Conservation (phyloP, 53 echinoderm and acorn worm species). For the Holothuria leucospilota region DNA sequence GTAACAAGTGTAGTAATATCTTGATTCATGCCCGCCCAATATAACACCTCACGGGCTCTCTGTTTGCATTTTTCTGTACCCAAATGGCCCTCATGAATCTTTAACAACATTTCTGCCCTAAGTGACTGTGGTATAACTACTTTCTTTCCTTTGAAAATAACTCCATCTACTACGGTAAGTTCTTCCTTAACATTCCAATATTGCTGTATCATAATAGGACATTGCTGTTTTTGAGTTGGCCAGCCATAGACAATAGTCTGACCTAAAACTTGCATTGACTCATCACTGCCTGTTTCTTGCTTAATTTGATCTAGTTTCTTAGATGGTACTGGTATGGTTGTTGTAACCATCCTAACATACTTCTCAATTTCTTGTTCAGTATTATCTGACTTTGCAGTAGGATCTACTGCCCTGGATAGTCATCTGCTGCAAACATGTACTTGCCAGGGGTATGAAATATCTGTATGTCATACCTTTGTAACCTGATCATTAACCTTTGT, state of each 20-base stretch:
- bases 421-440: conserved; percentile 39
- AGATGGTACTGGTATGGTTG: not conserved
- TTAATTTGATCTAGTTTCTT: not conserved
- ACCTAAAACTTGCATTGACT: not conserved
- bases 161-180: conserved; percentile 5
- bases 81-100: too few relatives aligned
- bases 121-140: conserved; percentile 54
- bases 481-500: conserved; percentile 47
- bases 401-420: conserved; percentile 9
- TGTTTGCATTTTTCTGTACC: too few relatives aligned
- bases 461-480: conserved; percentile 53
- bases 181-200: conserved; percentile 27
- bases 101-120: too few relatives aligned
- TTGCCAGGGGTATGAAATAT: conserved; percentile 42
- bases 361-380: too few relatives aligned
- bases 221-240: not conserved
- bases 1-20: conserved; percentile 27
- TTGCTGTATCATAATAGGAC: not conserved
- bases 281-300: not conserved
- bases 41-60: too few relatives aligned
- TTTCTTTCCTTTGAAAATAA: conserved; percentile 2
- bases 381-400: too few relatives aligned
- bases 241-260: not conserved
- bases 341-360: not conserved
- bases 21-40: conserved; percentile 33